Evolutionary conservation across 2,113 vertebrate genomes (phyloP).

Genomic region (Nothobranchius kuhntae): DNA sequence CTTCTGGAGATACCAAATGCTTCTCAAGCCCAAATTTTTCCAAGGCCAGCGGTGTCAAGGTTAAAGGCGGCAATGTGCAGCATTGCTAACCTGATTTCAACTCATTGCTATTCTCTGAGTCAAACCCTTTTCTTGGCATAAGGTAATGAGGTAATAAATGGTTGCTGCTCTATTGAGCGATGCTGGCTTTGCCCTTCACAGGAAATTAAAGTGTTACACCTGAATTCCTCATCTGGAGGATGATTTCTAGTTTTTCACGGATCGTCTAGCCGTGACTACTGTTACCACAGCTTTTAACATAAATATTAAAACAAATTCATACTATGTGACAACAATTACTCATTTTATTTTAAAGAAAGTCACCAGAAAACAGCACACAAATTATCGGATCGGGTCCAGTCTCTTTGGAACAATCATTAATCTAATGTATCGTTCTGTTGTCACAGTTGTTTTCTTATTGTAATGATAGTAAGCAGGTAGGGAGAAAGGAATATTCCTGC

Average conservation of each 20-base stretch:
- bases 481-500: slow-evolving; percentile 33
- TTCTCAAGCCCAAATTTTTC: not conserved
- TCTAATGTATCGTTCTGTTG: slow-evolving; percentile 44
- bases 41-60: slow-evolving; percentile 20
- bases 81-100: slow-evolving; percentile 43
- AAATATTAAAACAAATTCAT: slow-evolving; percentile 12
- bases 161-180: slow-evolving; percentile 49
- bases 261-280: not conserved
- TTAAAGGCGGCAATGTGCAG: slow-evolving; percentile 12
- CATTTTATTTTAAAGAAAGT: not conserved
- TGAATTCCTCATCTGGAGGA: slow-evolving; percentile 26
- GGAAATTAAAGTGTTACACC: slow-evolving; percentile 62
- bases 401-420: slow-evolving; percentile 41
- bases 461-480: slow-evolving; percentile 64
- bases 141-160: slow-evolving; percentile 62
- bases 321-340: not conserved
- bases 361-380: not conserved
- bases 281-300: not conserved
- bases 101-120: slow-evolving; percentile 50
- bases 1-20: not conserved
- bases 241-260: slow-evolving; percentile 8
- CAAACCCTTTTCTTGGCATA: slow-evolving; percentile 14
- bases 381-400: slow-evolving; percentile 26
- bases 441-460: slow-evolving; percentile 43
- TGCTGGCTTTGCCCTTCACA: slow-evolving; percentile 56